A percentile compares a stretch with the other conserved stretches of the same genome.
phyloP scores from a whole-genome alignment of 2,797 vertebrate genomes.

The Tiaroga cobitis region DNA sequence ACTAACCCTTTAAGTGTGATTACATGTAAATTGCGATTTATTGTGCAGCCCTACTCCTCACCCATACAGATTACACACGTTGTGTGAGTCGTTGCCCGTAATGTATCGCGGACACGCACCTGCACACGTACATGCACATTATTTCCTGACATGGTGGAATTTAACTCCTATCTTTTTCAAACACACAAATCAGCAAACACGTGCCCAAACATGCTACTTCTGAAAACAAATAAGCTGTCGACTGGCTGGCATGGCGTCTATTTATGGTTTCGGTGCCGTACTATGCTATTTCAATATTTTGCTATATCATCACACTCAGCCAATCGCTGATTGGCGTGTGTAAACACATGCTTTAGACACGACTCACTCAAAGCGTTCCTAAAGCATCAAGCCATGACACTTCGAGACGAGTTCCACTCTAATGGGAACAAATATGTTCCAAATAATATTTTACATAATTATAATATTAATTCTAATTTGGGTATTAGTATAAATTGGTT shows the following conservation, averaged over 20 bases:
- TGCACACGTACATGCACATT: not conserved
- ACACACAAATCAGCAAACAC: not conserved
- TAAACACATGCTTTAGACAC: not conserved
- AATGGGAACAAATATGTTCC: not conserved
- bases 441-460: not conserved
- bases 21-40: no score
- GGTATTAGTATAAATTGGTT: not conserved
- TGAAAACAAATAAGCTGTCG: not conserved
- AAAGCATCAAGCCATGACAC: not conserved
- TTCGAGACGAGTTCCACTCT: not conserved
- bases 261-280: not conserved
- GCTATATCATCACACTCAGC: not conserved
- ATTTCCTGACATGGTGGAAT: not conserved
- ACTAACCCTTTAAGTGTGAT: no score
- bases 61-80: no score
- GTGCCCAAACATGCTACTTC: not conserved
- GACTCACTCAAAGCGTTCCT: not conserved
- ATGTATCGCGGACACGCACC: not conserved
- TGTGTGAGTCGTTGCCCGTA: not conserved
- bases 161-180: not conserved
- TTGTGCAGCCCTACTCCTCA: no score
- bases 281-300: not conserved
- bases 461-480: not conserved
- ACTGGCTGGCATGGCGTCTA: not conserved
- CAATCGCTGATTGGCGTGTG: not conserved